These are phyloP conservation scores for Dromiciops gliroides DNA, from an alignment of 2,113 vertebrate species.

Conservation along the genomic window DNA sequence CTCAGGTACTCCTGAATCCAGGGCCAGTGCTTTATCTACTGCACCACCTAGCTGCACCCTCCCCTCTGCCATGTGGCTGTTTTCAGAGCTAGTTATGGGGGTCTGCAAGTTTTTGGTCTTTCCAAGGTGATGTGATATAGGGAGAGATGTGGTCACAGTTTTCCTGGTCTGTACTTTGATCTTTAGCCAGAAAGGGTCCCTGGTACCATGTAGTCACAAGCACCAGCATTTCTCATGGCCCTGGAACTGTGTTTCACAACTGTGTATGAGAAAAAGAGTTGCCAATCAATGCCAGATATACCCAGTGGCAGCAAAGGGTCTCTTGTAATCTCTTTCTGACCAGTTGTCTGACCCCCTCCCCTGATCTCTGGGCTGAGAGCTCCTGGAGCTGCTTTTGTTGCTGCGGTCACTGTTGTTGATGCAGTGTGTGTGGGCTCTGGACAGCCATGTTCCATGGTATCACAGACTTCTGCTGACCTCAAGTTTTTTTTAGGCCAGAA, in stretches of 20 bases:
- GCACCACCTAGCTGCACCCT: too few species aligned
- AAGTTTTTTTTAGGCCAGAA: not conserved
- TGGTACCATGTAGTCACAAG: not conserved
- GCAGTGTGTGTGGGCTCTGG: not conserved
- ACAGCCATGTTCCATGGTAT: not conserved
- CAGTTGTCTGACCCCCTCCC: not conserved
- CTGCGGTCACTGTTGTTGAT: not conserved
- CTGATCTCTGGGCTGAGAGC: not conserved
- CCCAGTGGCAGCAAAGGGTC: not conserved
- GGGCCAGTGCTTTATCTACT: too few species aligned
- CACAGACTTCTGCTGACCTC: not conserved
- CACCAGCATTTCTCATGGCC: not conserved
- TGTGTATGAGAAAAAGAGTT: not conserved
- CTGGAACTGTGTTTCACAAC: not conserved
- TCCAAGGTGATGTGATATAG: not conserved
- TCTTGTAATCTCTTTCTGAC: not conserved
- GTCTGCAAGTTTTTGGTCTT: not conserved
- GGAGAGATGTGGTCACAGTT: not conserved
- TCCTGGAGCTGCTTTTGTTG: not conserved
- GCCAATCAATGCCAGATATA: not conserved
- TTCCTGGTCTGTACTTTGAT: not conserved
- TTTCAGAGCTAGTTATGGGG: not conserved
- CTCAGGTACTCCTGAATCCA: too few species aligned
- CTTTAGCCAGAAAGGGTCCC: not conserved
- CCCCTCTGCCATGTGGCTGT: accelerated